Percentiles rank a stretch among this genome's conserved stretches.
Conservation (phyloP, 2,797 vertebrate species). For the Scleropages formosus region DNA sequence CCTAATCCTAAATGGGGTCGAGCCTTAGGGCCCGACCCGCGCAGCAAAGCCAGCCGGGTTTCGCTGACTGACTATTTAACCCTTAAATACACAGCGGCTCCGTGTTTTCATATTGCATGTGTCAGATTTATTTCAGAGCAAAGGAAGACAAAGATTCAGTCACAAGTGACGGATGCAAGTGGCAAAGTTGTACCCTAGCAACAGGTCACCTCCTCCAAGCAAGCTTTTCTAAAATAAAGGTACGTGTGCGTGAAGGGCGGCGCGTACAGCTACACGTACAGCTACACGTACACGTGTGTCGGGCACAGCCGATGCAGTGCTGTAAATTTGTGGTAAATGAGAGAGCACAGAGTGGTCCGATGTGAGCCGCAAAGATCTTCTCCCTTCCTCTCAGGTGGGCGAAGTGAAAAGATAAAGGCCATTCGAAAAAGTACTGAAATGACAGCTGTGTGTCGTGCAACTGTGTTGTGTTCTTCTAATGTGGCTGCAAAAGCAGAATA, state of each 20-base stretch:
- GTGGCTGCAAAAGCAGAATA: no score
- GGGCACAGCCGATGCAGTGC: neutral
- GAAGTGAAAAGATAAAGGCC: neutral
- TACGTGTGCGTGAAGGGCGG: neutral
- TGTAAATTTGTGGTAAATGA: neutral
- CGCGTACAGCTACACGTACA: no score
- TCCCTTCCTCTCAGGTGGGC: neutral
- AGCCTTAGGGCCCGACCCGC: no score
- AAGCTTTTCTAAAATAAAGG: neutral
- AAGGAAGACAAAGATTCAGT: neutral
- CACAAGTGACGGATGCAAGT: neutral
- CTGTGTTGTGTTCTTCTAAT: no score
- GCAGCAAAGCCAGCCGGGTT: no score
- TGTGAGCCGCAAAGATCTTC: neutral
- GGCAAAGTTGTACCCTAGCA: conserved; percentile 15
- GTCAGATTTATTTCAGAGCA: neutral
- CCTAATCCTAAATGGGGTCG: no score
- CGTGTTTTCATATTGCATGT: neutral
- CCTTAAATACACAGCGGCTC: no score
- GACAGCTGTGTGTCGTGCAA: neutral
- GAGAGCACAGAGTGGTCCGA: neutral
- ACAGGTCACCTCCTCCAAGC: neutral
- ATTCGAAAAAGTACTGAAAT: neutral
- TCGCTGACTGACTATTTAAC: no score
- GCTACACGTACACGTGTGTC: no score